These are phyloP conservation scores for Enoplosus armatus DNA, from an alignment of 2,797 vertebrate genomes.

Conservation along the genomic window DNA sequence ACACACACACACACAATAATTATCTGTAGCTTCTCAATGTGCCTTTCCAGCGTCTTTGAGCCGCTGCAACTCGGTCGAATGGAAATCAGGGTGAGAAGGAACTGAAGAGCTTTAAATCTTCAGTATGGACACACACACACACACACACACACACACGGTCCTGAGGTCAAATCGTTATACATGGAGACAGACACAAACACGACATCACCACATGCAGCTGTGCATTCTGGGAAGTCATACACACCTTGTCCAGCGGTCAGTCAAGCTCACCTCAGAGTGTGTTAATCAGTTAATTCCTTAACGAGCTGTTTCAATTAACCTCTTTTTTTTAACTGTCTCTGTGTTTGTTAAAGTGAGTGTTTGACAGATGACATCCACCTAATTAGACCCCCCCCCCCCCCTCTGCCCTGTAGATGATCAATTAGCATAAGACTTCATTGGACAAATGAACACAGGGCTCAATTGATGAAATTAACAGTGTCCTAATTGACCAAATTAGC, in stretches of 20 bases:
- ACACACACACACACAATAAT: slow-evolving; percentile 12
- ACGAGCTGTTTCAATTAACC: slow-evolving; percentile 46
- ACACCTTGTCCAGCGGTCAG: slow-evolving; percentile 17
- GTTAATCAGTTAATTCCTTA: slow-evolving; percentile 34
- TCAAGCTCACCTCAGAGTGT: not conserved
- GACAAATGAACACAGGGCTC: slow-evolving; percentile 42
- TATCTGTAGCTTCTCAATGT: slow-evolving; percentile 15
- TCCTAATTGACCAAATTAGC: slow-evolving; percentile 40
- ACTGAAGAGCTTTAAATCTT: slow-evolving; percentile 3
- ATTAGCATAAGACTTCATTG: slow-evolving; percentile 38
- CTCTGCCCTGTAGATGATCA: slow-evolving; percentile 11
- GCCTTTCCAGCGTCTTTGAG: slow-evolving; percentile 26
- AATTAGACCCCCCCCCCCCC: not conserved
- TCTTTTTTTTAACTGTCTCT: not conserved
- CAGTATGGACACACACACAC: not conserved
- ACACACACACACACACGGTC: not conserved
- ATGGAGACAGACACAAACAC: not conserved
- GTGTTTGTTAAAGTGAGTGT: not conserved
- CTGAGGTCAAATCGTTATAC: not conserved
- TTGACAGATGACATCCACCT: slow-evolving; percentile 9
- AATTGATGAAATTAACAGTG: slow-evolving; percentile 34
- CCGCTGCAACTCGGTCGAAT: not conserved
- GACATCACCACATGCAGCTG: not conserved
- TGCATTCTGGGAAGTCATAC: slow-evolving; percentile 5
- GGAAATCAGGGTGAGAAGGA: slow-evolving; percentile 5